Evolutionary conservation across 2,888 invertebrate species (phyloP).

Genomic region (Apeira syringaria): DNA sequence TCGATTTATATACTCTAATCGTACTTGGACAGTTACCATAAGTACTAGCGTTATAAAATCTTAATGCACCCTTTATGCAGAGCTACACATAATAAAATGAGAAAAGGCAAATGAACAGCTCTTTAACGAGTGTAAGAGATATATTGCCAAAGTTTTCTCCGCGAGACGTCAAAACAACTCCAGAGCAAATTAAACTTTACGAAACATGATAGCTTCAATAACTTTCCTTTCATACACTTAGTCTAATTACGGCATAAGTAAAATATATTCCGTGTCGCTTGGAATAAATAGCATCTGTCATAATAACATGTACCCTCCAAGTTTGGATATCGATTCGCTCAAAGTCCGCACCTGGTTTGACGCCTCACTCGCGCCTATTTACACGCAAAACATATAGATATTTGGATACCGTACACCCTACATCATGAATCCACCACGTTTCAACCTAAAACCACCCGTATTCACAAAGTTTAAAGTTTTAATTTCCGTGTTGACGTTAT

Average conservation of each 20-base stretch:
- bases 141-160: constrained; percentile 12
- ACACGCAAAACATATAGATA: constrained; percentile 78
- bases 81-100: too few species aligned
- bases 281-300: constrained; percentile 76
- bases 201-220: constrained; percentile 49
- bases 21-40: too few species aligned
- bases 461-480: constrained; percentile 34
- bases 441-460: constrained; percentile 45
- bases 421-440: constrained; percentile 41
- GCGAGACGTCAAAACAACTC: constrained; percentile 22
- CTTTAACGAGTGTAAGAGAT: neutral
- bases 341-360: constrained; percentile 75
- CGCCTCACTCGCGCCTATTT: constrained; percentile 76
- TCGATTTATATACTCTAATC: too few species aligned
- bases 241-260: constrained; percentile 50
- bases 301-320: constrained; percentile 73
- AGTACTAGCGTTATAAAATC: too few species aligned
- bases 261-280: constrained; percentile 54
- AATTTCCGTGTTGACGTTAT: constrained; percentile 35
- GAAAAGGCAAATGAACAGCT: neutral
- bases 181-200: constrained; percentile 34
- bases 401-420: constrained; percentile 70
- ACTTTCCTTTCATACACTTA: constrained; percentile 45
- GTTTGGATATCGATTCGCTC: constrained; percentile 68
- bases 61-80: too few species aligned